Base-by-base conservation (phyloP, 2,888 invertebrate species). In the Mylabris sibirica region DNA sequence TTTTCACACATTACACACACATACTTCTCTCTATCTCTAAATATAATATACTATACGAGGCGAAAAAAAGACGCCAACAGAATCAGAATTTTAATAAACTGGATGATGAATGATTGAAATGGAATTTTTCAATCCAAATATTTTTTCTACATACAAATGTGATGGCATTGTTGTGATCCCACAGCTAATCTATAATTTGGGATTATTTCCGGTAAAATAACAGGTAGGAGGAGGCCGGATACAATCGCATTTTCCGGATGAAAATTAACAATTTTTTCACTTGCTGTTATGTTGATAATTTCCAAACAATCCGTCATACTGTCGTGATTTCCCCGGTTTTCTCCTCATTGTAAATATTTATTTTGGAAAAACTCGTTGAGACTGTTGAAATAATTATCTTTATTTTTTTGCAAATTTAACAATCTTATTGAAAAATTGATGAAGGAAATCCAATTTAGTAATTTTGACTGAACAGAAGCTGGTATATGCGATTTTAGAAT, bases 281-380 rank as follows among this genome's bases (percentile, higher is more conserved):
- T 59, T 41, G 20, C 57, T 62, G 62, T 69, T 68, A 60, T 65
- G 69, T 66, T 69, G 64, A 69, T 66, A 64, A 69, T 69, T 69
- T 66, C 64, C 63, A 49, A 49, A 66, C 69, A 69, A 69, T 69
- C 66, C 66, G 60, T 69, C 69, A 66, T 66, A 0, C 61, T 41
- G 34, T 12, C 53, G 64, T n/a, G 53, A 60, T 59, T 66, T n/a
- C n/a, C n/a, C n/a, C 60, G 38, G 38, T 44, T 44, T 1, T n/a
- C 2, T 44, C n/a, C 30, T 30, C 8, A 30, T 30, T 30, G 30
- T 30, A 30, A 30, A 30, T 30, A 30, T 30, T 30, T 30, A 30
- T 30, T 30, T 30, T 30, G 1, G 1, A 30, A 30, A 30, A 30
- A 30, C 8, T 30, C 30, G 0, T 30, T 8, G n/a, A n/a, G n/a